Evolutionary conservation across 2,797 vertebrate genomes (phyloP), one percentile per base, ranked within the genome.

Genomic region (Emys orbicularis): DNA sequence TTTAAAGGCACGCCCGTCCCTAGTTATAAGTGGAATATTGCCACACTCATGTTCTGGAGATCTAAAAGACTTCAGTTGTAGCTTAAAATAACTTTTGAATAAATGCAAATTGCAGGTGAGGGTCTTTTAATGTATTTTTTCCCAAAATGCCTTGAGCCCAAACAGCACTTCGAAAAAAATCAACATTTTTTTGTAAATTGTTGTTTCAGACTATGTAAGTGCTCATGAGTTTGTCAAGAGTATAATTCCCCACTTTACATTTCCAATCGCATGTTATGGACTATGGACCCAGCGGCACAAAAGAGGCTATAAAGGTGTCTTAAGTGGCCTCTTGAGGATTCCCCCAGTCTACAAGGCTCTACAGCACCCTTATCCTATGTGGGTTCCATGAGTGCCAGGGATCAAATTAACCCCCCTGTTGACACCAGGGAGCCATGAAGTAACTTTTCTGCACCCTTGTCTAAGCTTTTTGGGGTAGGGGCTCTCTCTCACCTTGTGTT

Each of bases 31-130:
- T 3, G 77, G 81, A 87, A 6, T 2, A 54, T 87, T 93, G 87
- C 81, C 90, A 37, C 37, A 59, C 83, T 93, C 7, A 8, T 84
- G 1, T 47, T 56, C 34, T 8, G 87, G 81, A 79, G 56, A 65
- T 90, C 86, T 92, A 8, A 93, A 96, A 86, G 65, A 21, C 19
- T 37, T 74, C 12, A 5, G 8, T 25, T 65, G 1, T 29, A 94
- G 86, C 44, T 49, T 44, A 34, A 54, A 41, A 65, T 50, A 84
- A 57, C 79, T 68, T 91, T 9, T 12, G 52, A 89, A 12, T 29
- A 87, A 4, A 44, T 83, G 16, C 8, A 29, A 72, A 76, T 89
- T 80, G 4, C 15, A 76, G 41, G 2, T 76, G 16, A 90, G 15
- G 29, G 44, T 47, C 6, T 50, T 31, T 34, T 59, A 65, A 25